Evolutionary conservation across 2,888 invertebrate species (phyloP), one percentile per base, ranked within the genome.

Genomic region (Pterostichus niger): DNA sequence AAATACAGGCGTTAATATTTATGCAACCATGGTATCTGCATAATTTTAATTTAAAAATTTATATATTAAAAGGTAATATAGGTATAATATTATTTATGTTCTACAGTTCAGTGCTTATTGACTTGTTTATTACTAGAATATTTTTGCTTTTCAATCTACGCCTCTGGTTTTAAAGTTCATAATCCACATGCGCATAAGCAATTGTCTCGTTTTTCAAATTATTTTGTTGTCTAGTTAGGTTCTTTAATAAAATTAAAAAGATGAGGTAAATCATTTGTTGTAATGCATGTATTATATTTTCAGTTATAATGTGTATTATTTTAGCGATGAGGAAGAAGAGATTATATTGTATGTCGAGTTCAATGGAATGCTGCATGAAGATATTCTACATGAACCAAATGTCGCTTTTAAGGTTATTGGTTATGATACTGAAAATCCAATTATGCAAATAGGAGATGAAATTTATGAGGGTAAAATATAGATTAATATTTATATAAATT

Each of bases 321-420:
- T 2, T 11, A 64, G 52, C n/a, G 75, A 75, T 52, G 75, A 75
- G 7, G 75, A 75, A 31, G 83, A 83, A 40, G 83, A 83, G 77
- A 77, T 83, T 52, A 52, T 61, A n/a, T 15, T 83, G 13, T 83
- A 83, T 68, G 77, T 77, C 1, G 83, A 83, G 44, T 83, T 83
- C 33, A 83, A 83, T 77, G 83, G 77, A 77, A 83, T 83, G 83
- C 64, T 83, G 35, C 83, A 83, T 54, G 83, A 83, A 64, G 83
- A 83, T 35, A 77, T 83, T 40, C 54, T 83, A 40, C 61, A 83
- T 33, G 77, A 83, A 49, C 83, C 83, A 35, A 83, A 83, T 49
- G 64, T 83, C 40, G 54, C 54, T 15, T 83, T 83, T 64, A 83
- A 83, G 77, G 46, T 77, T 11, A 76, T 83, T 64, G 83, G 83